Base-by-base conservation (phyloP, 2,797 vertebrate species). In the Loriculus beryllinus region DNA sequence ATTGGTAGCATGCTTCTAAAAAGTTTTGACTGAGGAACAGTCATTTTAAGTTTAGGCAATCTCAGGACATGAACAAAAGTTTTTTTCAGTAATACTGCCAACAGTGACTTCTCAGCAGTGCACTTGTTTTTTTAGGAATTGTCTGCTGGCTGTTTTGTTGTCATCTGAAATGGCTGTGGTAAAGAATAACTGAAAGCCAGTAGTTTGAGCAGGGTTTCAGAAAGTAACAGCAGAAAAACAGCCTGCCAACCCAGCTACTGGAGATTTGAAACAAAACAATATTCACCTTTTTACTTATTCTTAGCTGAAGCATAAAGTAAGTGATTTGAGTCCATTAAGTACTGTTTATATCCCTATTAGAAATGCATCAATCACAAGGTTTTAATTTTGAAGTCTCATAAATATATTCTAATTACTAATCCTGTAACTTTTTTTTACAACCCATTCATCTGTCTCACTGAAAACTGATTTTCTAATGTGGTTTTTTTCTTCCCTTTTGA, bases 401-500 rank as follows among this genome's bases (percentile, higher is more conserved):
- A 71, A 82, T 85, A 60, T 89, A 64, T 33, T 59, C 5, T 21
- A 48, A 60, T 67, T 69, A 9, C 7, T 59, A 22, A 14, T 71
- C 5, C 75, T 68, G 8, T 57, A 19, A 35, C 2, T 18, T 63
- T 63, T n/a, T 59, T 82, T 75, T 83, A 10, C 8, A 42, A 49
- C 11, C 13, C 33, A 3, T 54, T 26, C 7, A 12, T 81, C 33
- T 83, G 39, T 68, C 35, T 93, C 5, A 1, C 29, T 83, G 12
- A 69, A 72, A 93, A 70, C 17, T 63, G 62, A 52, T 77, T 74
- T 80, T 88, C 78, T 96, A 86, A 96, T 83, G 43, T 22, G 10
- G 45, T 51, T 57, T 71, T 47, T 88, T 28, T 52, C 39, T 47
- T 93, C 83, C 97, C 77, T 97, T 96, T 97, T 71, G 87, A 91